Conservation (phyloP, 2,113 vertebrate genomes). For the Rhegmatorhina hoffmannsi region DNA sequence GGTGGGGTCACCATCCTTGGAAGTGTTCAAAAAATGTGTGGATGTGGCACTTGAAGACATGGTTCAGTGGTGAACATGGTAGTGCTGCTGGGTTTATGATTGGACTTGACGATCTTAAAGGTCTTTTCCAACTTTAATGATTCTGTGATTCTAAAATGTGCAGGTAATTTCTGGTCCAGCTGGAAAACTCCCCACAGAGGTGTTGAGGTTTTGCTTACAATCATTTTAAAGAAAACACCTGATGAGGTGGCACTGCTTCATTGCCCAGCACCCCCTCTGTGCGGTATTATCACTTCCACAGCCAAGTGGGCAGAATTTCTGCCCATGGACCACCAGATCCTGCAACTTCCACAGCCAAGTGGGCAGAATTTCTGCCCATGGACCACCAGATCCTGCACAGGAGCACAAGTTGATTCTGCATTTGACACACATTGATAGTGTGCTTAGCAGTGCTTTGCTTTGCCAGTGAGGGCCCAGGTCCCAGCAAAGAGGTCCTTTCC, state of each 20-base stretch:
- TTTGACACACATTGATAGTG: background rate
- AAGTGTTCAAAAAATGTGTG: fast-evolving
- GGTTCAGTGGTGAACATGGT: background rate
- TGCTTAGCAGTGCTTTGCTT: background rate
- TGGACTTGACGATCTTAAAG: background rate
- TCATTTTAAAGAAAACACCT: background rate
- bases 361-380: background rate
- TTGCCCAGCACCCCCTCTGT: background rate
- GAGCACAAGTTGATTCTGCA: background rate
- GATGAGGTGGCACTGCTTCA: fast-evolving
- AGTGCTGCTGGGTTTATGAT: background rate
- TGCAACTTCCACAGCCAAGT: background rate
- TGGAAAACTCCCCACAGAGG: background rate
- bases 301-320: background rate
- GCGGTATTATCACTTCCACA: background rate
- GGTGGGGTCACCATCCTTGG: background rate
- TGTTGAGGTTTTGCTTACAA: background rate
- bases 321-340: background rate
- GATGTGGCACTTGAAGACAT: background rate
- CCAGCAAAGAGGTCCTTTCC: background rate
- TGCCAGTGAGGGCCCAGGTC: background rate
- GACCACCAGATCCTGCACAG: background rate
- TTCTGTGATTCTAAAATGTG: background rate
- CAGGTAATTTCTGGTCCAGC: background rate
- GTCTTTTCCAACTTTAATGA: background rate